Conservation (phyloP, 2,888 invertebrate species). For the Parnassius smintheus region DNA sequence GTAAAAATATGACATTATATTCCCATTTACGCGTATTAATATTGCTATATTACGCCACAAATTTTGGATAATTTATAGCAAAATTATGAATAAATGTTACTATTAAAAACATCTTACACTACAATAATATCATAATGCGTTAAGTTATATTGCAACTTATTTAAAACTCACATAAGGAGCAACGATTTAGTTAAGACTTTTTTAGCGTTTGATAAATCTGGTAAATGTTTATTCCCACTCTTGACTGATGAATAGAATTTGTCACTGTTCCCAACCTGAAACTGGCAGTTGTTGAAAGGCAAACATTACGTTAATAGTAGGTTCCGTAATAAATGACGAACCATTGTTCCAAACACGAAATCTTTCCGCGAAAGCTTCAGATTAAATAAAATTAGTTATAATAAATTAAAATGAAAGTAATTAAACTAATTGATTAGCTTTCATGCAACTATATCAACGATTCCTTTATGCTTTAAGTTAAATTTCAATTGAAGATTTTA, state of each 20-base stretch:
- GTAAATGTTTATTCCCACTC: conserved; percentile 22
- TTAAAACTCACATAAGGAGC: background rate
- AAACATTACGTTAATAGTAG: conserved; percentile 25
- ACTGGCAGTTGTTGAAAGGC: conserved; percentile 27
- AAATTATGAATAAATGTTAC: no score
- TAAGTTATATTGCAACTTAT: background rate
- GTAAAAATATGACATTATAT: no score
- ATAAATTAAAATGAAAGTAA: no score
- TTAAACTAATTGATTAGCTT: no score
- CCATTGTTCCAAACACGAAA: conserved; percentile 18
- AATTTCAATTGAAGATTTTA: no score
- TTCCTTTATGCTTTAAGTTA: no score
- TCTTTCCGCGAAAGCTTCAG: conserved; percentile 4
- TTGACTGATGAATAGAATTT: conserved; percentile 23
- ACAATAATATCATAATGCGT: no score
- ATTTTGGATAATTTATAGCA: no score
- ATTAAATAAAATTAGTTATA: background rate
- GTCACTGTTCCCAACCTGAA: conserved; percentile 26
- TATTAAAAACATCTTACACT: no score
- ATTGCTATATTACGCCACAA: no score
- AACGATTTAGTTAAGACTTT: conserved; percentile 29
- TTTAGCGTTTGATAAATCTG: conserved; percentile 45
- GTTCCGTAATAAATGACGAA: conserved; percentile 19
- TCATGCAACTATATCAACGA: no score
- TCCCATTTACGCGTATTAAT: no score